Conservation (phyloP, 1,140 invertebrate species). For the Tribolium castaneum region DNA sequence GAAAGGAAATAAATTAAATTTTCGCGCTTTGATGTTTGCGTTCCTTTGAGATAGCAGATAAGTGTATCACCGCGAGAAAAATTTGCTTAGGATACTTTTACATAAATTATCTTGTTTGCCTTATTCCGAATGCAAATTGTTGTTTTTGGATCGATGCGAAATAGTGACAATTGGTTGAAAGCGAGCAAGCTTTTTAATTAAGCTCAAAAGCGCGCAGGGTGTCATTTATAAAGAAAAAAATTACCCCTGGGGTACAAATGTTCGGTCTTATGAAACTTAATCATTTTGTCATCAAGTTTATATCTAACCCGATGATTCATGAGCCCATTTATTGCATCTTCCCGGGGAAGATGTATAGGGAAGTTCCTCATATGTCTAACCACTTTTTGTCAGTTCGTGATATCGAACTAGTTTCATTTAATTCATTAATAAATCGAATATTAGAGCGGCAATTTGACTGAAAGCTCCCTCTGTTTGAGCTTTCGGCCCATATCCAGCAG, state of each 20-base stretch:
- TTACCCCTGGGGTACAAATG: slow-evolving; percentile 12
- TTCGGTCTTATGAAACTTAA: slow-evolving; percentile 26
- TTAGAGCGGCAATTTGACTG: background rate
- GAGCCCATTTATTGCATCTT: slow-evolving; percentile 23
- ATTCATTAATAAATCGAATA: background rate
- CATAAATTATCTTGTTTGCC: slow-evolving; percentile 14
- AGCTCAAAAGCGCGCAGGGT: background rate
- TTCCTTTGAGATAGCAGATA: slow-evolving; percentile 34
- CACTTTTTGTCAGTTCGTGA: background rate
- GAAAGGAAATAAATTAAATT: slow-evolving; percentile 43
- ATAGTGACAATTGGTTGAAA: background rate
- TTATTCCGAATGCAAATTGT: slow-evolving; percentile 11
- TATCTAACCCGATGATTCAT: slow-evolving; percentile 23
- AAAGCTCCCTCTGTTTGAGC: background rate
- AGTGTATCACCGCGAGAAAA: slow-evolving; percentile 33
- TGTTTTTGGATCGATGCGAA: background rate
- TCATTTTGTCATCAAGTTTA: slow-evolving; percentile 31
- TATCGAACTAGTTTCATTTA: background rate
- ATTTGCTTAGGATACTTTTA: slow-evolving; percentile 31
- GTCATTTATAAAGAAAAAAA: slow-evolving; percentile 9
- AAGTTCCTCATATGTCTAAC: slow-evolving; percentile 1
- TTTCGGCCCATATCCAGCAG: background rate
- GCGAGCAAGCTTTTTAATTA: slow-evolving; percentile 3
- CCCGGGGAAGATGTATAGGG: background rate
- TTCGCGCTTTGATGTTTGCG: slow-evolving; percentile 32